These are phyloP conservation scores for Tolmerus cingulatus DNA, from an alignment of 2,888 invertebrate genomes.

Conservation along the genomic window DNA sequence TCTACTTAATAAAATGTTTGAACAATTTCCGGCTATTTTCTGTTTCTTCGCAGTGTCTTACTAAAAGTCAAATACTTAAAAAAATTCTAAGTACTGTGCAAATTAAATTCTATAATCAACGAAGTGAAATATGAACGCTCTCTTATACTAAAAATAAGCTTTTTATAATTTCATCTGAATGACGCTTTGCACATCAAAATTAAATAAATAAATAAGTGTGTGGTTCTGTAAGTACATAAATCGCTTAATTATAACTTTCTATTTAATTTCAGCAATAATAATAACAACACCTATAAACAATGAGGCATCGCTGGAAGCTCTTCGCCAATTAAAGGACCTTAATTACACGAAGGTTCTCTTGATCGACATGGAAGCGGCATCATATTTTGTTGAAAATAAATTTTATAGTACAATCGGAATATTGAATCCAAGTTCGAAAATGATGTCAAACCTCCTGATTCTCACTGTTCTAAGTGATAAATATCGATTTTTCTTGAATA, in stretches of 20 bases:
- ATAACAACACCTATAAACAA: slow-evolving; percentile 48
- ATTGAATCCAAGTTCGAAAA: slow-evolving; percentile 53
- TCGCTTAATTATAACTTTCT: background rate
- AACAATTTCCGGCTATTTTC: too few relatives aligned
- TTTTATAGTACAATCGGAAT: slow-evolving; percentile 60
- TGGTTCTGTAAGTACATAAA: background rate
- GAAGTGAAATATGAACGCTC: too few relatives aligned
- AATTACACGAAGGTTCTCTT: slow-evolving; percentile 59
- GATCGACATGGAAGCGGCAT: slow-evolving; percentile 61
- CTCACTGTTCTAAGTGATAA: slow-evolving; percentile 63
- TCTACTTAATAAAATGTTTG: too few relatives aligned
- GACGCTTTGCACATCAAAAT: background rate
- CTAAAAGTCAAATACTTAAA: too few relatives aligned
- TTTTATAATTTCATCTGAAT: too few relatives aligned
- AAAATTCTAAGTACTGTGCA: too few relatives aligned
- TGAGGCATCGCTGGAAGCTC: background rate
- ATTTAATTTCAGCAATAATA: slow-evolving; percentile 46
- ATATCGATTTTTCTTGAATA: slow-evolving; percentile 57
- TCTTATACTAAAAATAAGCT: too few relatives aligned
- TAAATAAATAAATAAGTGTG: background rate
- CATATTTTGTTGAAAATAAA: slow-evolving; percentile 60
- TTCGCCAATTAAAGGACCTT: background rate
- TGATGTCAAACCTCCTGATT: slow-evolving; percentile 59
- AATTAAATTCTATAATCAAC: too few relatives aligned
- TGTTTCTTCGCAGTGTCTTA: too few relatives aligned